phyloP scores from a whole-genome alignment of 2,888 invertebrate genomes.

The Amphipyra berbera region DNA sequence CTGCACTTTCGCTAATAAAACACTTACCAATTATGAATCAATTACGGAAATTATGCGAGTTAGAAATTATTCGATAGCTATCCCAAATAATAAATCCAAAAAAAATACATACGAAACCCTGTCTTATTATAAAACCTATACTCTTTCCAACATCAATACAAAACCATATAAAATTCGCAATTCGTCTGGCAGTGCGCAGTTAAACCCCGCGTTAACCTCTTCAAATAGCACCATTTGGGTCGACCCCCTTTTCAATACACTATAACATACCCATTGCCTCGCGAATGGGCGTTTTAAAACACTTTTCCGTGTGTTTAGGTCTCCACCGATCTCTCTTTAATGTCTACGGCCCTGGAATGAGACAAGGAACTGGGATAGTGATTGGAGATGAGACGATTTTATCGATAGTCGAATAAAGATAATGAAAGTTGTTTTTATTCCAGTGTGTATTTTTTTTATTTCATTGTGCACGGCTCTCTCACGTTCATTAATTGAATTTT shows the following conservation, averaged over 20 bases:
- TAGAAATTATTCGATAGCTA: background rate
- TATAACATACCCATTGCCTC: conserved; percentile 70
- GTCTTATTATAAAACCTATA: background rate
- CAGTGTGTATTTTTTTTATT: background rate
- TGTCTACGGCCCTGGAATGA: conserved; percentile 51
- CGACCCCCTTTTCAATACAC: conserved; percentile 63
- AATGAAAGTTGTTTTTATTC: background rate
- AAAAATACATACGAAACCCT: background rate
- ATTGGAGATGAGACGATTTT: conserved; percentile 14
- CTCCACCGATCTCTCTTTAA: conserved; percentile 62
- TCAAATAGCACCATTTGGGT: conserved; percentile 60
- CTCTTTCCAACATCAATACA: conserved; percentile 24
- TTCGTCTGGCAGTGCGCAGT: conserved; percentile 52
- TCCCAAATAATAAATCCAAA: background rate
- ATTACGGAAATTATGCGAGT: background rate
- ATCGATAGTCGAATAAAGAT: conserved; percentile 29
- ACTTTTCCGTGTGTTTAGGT: conserved; percentile 80
- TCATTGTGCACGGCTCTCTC: no score
- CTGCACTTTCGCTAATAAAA: no score
- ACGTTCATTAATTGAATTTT: no score
- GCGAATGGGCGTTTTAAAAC: conserved; percentile 77
- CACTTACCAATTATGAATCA: no score
- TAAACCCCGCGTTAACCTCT: conserved; percentile 64
- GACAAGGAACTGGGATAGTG: conserved; percentile 36
- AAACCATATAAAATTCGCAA: conserved; percentile 52